These are phyloP conservation scores for Reinhardtius hippoglossoides DNA, from an alignment of 2,113 vertebrate species.

Conservation along the genomic window DNA sequence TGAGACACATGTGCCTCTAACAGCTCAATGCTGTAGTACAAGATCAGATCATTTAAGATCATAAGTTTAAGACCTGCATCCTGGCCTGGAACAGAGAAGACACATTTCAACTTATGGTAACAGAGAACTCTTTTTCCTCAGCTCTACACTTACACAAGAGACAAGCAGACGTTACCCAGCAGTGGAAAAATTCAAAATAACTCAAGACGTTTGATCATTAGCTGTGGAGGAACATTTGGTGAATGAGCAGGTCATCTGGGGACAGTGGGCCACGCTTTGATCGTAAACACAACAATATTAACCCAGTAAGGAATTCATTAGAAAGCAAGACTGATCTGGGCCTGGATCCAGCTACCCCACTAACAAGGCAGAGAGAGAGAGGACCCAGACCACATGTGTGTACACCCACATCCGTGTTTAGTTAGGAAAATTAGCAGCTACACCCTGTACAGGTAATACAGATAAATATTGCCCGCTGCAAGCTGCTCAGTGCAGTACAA, in stretches of 20 bases:
- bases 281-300: slow-evolving; percentile 39
- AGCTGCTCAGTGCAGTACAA: too few species aligned
- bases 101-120: too few species aligned
- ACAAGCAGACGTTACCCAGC: slow-evolving; percentile 13
- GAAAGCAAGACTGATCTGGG: slow-evolving; percentile 24
- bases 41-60: too few species aligned
- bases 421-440: not conserved
- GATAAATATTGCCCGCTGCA: too few species aligned
- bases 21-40: not conserved
- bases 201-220: slow-evolving; percentile 15
- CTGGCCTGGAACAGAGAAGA: too few species aligned
- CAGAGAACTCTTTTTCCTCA: too few species aligned
- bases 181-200: slow-evolving; percentile 51
- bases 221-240: slow-evolving; percentile 27
- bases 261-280: slow-evolving; percentile 38
- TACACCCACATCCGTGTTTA: not conserved
- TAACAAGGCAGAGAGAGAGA: not conserved
- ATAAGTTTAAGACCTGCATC: too few species aligned
- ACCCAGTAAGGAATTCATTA: slow-evolving; percentile 39
- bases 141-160: not conserved
- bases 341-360: slow-evolving; percentile 22
- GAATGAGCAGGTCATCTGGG: slow-evolving; percentile 35
- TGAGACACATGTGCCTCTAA: too few species aligned
- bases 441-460: not conserved
- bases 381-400: slow-evolving; percentile 16